Evolutionary conservation across 2,797 vertebrate genomes (phyloP), one percentile per base, ranked within the genome.

Genomic region (Pampus argenteus): DNA sequence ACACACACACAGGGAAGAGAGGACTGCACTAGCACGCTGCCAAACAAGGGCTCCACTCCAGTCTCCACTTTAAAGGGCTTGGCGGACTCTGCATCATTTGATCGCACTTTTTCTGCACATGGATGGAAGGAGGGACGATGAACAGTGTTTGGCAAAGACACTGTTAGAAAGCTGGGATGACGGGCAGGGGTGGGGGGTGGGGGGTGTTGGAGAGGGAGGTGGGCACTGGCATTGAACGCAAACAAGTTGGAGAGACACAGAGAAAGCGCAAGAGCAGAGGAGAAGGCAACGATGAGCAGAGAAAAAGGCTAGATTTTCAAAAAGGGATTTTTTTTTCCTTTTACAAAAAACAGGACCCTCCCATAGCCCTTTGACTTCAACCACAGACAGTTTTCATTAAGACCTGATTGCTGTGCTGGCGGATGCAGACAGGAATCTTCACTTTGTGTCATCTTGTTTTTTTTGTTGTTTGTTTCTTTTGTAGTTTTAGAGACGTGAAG

Each of bases 301-400:
- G 87, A 90, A 76, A 89, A 92, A 92, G 90, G 91, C 92, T 90
- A 77, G 59, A 71, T 87, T 81, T 87, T 86, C 38, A 79, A 87
- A 86, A 88, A 87, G 69, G 66, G 28, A 5, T 5, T 44, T 42
- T 42, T 18, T 44, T 66, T 40, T 85, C 81, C 68, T 78, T 78
- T 84, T 85, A 83, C 74, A 83, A 85, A 87, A 85, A 88, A 87
- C 89, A 86, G 88, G 88, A 90, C 89, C 91, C 86, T 92, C 89
- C 83, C 84, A 82, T 93, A 95, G 95, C 94, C 95, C 94, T 95
- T 91, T 91, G 85, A 91, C 91, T 85, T 89, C 40, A 48, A 93
- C 88, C 83, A 88, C 88, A 83, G 80, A 80, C 80, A 71, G 64
- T 60, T 78, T 86, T 77, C 61, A 1, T 69, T 62, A 74, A 85